A percentile compares a stretch with the other conserved stretches of the same genome.
Evolutionary conservation across 2,797 vertebrate species (phyloP).

Genomic region (Allobates femoralis): DNA sequence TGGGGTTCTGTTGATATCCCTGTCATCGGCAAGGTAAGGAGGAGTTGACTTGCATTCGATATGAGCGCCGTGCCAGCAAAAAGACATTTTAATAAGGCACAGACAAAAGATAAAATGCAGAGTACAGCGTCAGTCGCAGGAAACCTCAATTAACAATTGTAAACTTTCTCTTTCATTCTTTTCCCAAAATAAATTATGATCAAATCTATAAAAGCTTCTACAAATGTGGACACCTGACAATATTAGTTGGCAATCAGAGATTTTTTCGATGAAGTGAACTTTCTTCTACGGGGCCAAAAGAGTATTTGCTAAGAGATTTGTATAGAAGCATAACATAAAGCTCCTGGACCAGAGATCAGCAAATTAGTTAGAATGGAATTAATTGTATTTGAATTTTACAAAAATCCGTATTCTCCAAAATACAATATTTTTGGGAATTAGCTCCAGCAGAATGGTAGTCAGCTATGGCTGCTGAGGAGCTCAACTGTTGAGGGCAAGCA

Average conservation of each 20-base stretch:
- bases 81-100: constrained; percentile 68
- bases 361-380: too few species aligned
- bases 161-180: constrained; percentile 29
- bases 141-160: constrained; percentile 41
- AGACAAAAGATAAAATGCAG: constrained; percentile 44
- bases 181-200: constrained; percentile 13
- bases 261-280: neutral
- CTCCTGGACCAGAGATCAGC: neutral
- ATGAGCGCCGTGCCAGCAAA: constrained; percentile 65
- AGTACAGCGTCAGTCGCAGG: constrained; percentile 9
- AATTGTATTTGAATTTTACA: too few species aligned
- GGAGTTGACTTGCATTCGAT: constrained; percentile 66
- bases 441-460: too few species aligned
- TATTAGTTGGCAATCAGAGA: neutral
- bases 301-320: neutral
- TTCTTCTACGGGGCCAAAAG: constrained; percentile 2
- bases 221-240: neutral
- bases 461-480: too few species aligned
- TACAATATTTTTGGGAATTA: too few species aligned
- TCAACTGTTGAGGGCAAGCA: too few species aligned
- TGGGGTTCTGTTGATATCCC: constrained; percentile 89
- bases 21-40: constrained; percentile 81
- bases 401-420: too few species aligned
- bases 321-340: neutral
- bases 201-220: constrained; percentile 3